Evolutionary conservation across 2,797 vertebrate genomes (phyloP).

Genomic region (Pteropus rufus): DNA sequence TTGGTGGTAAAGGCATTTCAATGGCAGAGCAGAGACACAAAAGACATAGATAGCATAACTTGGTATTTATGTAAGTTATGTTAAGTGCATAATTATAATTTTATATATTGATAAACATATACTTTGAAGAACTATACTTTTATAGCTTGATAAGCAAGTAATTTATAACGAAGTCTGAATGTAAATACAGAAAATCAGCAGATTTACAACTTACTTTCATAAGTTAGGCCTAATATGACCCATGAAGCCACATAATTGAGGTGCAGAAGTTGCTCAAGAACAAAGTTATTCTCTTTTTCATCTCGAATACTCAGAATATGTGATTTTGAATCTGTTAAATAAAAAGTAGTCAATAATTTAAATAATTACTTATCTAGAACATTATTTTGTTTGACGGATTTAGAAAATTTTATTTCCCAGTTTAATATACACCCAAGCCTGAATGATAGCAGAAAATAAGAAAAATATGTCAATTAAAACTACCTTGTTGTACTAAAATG

Average conservation of each 20-base stretch:
- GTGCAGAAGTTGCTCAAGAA: constrained; percentile 86
- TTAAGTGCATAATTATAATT: background rate
- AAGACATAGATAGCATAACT: background rate
- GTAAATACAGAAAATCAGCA: background rate
- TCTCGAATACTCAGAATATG: constrained; percentile 90
- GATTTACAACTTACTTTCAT: constrained; percentile 85
- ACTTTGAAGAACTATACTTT: background rate
- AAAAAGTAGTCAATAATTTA: background rate
- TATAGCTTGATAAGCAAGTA: background rate
- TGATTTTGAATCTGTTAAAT: constrained; percentile 86
- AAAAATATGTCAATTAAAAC: background rate
- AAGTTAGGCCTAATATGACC: constrained; percentile 91
- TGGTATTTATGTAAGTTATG: background rate
- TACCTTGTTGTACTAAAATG: background rate
- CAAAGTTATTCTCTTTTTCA: constrained; percentile 91
- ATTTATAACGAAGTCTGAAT: background rate
- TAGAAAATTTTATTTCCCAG: background rate
- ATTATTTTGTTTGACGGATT: background rate
- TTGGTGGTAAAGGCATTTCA: background rate
- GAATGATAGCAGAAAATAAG: background rate
- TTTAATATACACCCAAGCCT: constrained; percentile 12
- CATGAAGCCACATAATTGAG: constrained; percentile 88
- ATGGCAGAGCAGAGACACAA: background rate
- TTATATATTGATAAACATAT: background rate
- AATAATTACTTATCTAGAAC: constrained; percentile 3